Evolutionary conservation across 2,888 invertebrate species (phyloP).

Genomic region (Euclidia mi): DNA sequence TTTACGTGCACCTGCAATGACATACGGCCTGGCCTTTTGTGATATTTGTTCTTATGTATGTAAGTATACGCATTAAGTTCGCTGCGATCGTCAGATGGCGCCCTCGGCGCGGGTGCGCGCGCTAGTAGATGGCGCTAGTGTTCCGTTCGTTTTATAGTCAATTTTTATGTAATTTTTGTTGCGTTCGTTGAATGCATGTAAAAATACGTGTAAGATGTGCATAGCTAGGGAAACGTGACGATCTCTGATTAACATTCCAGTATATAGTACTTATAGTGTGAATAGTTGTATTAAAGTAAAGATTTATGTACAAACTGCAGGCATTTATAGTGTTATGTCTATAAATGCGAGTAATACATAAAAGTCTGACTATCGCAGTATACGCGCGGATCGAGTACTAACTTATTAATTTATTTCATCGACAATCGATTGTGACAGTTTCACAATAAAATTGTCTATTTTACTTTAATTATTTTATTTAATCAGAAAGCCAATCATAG

Average conservation of each 20-base stretch:
- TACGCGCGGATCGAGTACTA: constrained; percentile 55
- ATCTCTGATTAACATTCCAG: constrained; percentile 65
- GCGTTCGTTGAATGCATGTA: constrained; percentile 50
- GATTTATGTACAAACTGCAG: constrained; percentile 73
- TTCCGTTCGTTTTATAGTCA: constrained; percentile 39
- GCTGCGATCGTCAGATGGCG: constrained; percentile 81
- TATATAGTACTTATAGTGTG: constrained; percentile 57
- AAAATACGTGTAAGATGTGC: constrained; percentile 36
- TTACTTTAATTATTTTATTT: constrained; percentile 18
- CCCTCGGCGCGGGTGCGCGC: constrained; percentile 35
- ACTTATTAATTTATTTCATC: constrained; percentile 62
- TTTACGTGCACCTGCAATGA: constrained; percentile 87
- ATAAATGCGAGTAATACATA: constrained; percentile 50
- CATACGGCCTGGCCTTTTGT: constrained; percentile 84
- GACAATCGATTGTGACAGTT: constrained; percentile 52
- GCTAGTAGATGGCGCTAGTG: constrained; percentile 50
- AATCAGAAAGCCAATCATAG: neutral
- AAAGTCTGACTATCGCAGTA: constrained; percentile 79
- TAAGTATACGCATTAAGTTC: constrained; percentile 77
- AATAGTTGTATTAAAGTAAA: constrained; percentile 54
- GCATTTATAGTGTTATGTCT: constrained; percentile 67
- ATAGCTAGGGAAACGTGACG: constrained; percentile 42
- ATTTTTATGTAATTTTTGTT: constrained; percentile 27
- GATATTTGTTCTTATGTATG: constrained; percentile 80
- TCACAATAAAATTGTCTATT: constrained; percentile 50